phyloP scores from a whole-genome alignment of 2,888 invertebrate genomes.

The Terebella lapidaria region DNA sequence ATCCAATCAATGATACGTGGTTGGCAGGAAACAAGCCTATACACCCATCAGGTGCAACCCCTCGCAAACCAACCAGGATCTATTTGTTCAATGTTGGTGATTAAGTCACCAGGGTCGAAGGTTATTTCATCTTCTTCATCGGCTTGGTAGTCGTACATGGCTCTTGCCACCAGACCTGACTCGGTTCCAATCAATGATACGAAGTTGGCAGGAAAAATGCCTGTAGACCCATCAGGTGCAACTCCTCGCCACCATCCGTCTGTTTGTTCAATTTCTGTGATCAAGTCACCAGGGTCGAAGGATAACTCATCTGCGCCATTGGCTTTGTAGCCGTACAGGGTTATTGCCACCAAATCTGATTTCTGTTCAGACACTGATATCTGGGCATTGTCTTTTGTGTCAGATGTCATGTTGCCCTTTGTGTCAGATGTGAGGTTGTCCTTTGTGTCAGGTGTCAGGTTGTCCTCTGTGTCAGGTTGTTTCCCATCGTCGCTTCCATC shows the following conservation, averaged over 20 bases:
- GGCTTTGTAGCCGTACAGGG: too few relatives aligned
- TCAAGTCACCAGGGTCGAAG: conserved; percentile 91
- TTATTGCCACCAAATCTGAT: too few relatives aligned
- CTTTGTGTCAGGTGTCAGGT: too few relatives aligned
- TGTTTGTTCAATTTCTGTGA: conserved; percentile 79
- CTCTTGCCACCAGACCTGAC: too few relatives aligned
- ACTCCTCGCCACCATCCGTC: conserved; percentile 96
- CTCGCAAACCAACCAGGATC: conserved; percentile 90
- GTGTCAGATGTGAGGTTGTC: too few relatives aligned
- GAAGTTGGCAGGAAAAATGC: conserved; percentile 94
- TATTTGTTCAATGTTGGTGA: conserved; percentile 80
- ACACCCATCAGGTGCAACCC: conserved; percentile 77
- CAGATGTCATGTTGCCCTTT: too few relatives aligned
- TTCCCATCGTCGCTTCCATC: too few relatives aligned
- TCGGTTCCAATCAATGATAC: conserved; percentile 73
- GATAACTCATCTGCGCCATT: too few relatives aligned
- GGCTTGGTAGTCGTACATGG: too few relatives aligned
- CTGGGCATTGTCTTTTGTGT: too few relatives aligned
- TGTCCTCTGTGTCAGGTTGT: too few relatives aligned
- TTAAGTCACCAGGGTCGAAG: conserved; percentile 91
- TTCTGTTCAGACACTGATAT: too few relatives aligned
- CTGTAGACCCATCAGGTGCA: conserved; percentile 79
- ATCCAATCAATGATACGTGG: conserved; percentile 77
- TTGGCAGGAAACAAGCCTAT: conserved; percentile 94
- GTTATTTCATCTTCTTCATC: conserved; percentile 93